Evolutionary conservation across 1,140 invertebrate species (phyloP).

Genomic region (Yoshiicerus persimilis): DNA sequence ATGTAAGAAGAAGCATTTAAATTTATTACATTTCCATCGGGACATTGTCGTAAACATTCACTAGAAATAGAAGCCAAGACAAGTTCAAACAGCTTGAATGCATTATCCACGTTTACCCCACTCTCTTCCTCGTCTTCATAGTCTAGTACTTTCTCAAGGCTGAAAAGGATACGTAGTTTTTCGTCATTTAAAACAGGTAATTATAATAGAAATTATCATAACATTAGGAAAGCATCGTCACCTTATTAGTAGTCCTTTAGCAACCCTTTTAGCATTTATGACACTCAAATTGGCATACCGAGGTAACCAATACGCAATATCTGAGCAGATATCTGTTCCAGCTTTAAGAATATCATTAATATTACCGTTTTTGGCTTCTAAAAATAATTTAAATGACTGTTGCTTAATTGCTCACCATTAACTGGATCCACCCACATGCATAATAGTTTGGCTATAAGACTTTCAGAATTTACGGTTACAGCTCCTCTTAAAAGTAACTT

Average conservation of each 20-base stretch:
- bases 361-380: neutral
- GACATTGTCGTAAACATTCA: neutral
- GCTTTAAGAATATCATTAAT: neutral
- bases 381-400: neutral
- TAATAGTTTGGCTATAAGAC: neutral
- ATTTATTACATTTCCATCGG: neutral
- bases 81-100: neutral
- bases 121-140: neutral
- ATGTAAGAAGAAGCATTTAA: too few species aligned
- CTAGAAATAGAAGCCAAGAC: neutral
- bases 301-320: neutral
- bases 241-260: neutral
- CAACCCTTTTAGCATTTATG: neutral
- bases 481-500: neutral
- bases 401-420: neutral
- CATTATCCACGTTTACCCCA: neutral
- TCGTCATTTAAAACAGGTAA: neutral
- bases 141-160: neutral
- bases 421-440: neutral
- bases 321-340: neutral
- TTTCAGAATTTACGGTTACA: neutral
- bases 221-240: too few species aligned
- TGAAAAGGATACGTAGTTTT: neutral
- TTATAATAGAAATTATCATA: neutral
- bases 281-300: neutral